Evolutionary conservation across 2,888 invertebrate species (phyloP).

Genomic region (Acronicta aceris): DNA sequence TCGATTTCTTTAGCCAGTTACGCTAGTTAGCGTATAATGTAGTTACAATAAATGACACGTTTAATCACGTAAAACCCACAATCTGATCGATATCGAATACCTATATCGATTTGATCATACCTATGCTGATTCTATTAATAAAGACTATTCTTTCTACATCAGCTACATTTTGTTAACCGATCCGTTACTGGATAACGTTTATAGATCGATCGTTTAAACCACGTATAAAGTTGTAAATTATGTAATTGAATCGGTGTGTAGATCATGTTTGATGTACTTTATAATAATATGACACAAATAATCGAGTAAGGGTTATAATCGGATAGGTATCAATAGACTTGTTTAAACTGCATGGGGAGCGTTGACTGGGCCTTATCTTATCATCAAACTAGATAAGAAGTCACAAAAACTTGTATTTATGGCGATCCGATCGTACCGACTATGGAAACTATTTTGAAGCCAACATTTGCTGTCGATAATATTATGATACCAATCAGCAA

Average conservation of each 20-base stretch:
- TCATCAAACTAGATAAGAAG: slow-evolving; percentile 52
- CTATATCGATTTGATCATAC: no score
- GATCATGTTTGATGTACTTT: slow-evolving; percentile 1
- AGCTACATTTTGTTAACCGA: no score
- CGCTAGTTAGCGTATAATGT: neutral
- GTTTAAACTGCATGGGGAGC: slow-evolving; percentile 58
- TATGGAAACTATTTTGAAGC: slow-evolving; percentile 9
- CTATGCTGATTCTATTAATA: neutral
- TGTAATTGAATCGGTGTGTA: neutral
- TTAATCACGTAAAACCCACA: slow-evolving; percentile 9
- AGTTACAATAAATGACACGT: slow-evolving; percentile 13
- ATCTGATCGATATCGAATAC: neutral
- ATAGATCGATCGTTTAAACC: no score
- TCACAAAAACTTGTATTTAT: slow-evolving; percentile 37
- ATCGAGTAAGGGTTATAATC: slow-evolving; percentile 24
- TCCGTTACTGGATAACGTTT: no score
- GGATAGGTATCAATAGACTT: slow-evolving; percentile 58
- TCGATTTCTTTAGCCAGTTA: neutral
- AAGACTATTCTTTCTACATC: neutral
- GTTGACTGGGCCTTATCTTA: slow-evolving; percentile 68
- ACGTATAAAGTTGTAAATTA: no score
- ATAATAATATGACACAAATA: slow-evolving; percentile 10
- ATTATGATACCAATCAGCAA: slow-evolving; percentile 19
- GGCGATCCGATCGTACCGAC: slow-evolving; percentile 6
- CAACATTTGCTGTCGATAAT: slow-evolving; percentile 19